phyloP scores from a whole-genome alignment of 1,140 invertebrate species.

The Drosophila miranda region DNA sequence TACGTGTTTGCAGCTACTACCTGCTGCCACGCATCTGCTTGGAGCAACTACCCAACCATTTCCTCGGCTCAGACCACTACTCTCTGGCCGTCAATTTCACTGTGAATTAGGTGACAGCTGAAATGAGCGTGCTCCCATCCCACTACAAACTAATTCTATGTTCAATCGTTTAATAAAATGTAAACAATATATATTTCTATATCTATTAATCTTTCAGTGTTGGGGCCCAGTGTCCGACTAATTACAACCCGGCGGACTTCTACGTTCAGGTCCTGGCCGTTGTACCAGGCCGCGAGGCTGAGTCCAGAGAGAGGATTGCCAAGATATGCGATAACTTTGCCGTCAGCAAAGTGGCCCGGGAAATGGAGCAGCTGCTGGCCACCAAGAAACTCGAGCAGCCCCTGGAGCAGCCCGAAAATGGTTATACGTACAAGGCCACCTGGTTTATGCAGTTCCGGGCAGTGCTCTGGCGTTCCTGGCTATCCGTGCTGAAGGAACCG shows the following conservation, averaged over 20 bases:
- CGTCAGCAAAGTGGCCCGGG: constrained; percentile 83
- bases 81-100: constrained; percentile 1
- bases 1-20: constrained; percentile 82
- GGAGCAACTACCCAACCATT: constrained; percentile 87
- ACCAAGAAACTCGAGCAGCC: constrained; percentile 77
- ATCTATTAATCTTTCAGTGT: constrained; percentile 83
- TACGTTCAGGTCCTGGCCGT: constrained; percentile 96
- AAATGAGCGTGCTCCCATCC: too few relatives aligned
- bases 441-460: constrained; percentile 95
- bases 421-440: constrained; percentile 89
- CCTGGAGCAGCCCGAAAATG: constrained; percentile 78
- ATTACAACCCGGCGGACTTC: constrained; percentile 98
- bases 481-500: constrained; percentile 94
- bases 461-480: constrained; percentile 94
- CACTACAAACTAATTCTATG: too few relatives aligned
- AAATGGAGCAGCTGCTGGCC: constrained; percentile 82
- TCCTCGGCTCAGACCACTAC: constrained; percentile 88
- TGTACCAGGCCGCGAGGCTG: constrained; percentile 90
- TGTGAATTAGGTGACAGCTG: too few relatives aligned
- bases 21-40: constrained; percentile 85
- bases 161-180: too few relatives aligned
- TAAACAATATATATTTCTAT: not conserved
- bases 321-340: constrained; percentile 91
- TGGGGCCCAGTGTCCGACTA: constrained; percentile 90
- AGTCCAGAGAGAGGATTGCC: constrained; percentile 88